Percentiles rank a stretch among this genome's conserved stretches.
phyloP scores from a whole-genome alignment of 2,888 invertebrate genomes.

The Meandrusa payeni region DNA sequence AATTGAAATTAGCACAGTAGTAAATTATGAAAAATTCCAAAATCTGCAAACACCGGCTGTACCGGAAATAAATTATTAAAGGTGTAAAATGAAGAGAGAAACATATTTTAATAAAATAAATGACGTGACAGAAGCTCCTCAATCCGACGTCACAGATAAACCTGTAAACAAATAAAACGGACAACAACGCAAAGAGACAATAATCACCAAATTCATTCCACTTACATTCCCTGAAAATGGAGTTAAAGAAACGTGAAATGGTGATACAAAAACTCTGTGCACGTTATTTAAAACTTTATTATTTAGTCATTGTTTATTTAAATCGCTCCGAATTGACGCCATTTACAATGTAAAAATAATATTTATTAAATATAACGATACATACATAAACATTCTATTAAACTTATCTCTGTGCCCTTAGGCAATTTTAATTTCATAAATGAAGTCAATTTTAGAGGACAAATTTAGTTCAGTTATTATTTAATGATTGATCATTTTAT shows the following conservation, averaged over 20 bases:
- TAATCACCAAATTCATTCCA: conserved; percentile 75
- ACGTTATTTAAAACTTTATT: conserved; percentile 65
- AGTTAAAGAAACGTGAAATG: conserved; percentile 68
- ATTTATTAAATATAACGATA: too few relatives aligned
- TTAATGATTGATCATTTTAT: conserved; percentile 56
- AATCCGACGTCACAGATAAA: conserved; percentile 68
- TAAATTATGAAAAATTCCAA: conserved; percentile 52
- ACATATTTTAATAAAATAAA: conserved; percentile 47
- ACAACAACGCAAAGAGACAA: conserved; percentile 55
- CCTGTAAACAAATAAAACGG: conserved; percentile 66
- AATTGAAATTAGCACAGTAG: conserved; percentile 27
- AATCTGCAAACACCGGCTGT: conserved; percentile 73
- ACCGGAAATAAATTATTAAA: conserved; percentile 71
- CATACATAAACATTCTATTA: too few relatives aligned
- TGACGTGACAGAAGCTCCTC: conserved; percentile 75
- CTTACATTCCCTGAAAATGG: conserved; percentile 74
- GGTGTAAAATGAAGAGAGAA: conserved; percentile 53
- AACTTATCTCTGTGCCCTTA: too few relatives aligned
- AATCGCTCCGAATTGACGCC: conserved; percentile 45
- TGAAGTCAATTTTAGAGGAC: conserved; percentile 48
- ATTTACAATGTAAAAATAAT: conserved; percentile 9
- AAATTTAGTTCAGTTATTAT: conserved; percentile 47
- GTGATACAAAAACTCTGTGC: conserved; percentile 71
- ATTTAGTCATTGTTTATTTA: conserved; percentile 70
- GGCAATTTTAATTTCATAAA: conserved; percentile 17